A percentile compares a stretch with the other conserved stretches of the same genome.
phyloP scores from a whole-genome alignment of 2,113 vertebrate genomes.

The Fukomys damarensis region DNA sequence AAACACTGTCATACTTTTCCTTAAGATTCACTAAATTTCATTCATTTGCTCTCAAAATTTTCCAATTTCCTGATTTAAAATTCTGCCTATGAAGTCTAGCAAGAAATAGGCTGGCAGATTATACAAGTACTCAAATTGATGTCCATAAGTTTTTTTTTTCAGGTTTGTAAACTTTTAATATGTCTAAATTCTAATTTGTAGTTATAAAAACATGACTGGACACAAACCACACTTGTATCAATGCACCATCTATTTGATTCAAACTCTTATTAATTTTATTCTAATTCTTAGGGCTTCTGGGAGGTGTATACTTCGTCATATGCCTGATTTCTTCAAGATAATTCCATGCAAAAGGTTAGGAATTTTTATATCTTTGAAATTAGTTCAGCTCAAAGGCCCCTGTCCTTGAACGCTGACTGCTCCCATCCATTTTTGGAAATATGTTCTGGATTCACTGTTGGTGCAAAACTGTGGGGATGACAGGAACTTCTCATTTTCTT shows the following conservation, averaged over 20 bases:
- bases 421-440: background rate
- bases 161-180: background rate
- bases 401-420: background rate
- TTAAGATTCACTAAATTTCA: background rate
- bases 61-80: constrained; percentile 11
- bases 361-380: constrained; percentile 38
- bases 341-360: background rate
- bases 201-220: background rate
- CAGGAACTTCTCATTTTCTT: background rate
- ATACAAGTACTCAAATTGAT: background rate
- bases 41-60: background rate
- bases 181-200: constrained; percentile 1
- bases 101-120: background rate
- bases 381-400: background rate
- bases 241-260: background rate
- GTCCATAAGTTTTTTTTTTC: background rate
- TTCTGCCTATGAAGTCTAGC: background rate
- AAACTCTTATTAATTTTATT: background rate
- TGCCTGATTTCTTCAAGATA: background rate
- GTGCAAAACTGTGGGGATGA: background rate
- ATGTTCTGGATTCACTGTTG: background rate
- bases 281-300: background rate
- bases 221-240: background rate
- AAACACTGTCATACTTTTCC: background rate
- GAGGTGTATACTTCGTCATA: background rate